A percentile compares a stretch with the other conserved stretches of the same genome.
Evolutionary conservation across 2,888 invertebrate species (phyloP).

Genomic region (Agriopis aurantiaria): DNA sequence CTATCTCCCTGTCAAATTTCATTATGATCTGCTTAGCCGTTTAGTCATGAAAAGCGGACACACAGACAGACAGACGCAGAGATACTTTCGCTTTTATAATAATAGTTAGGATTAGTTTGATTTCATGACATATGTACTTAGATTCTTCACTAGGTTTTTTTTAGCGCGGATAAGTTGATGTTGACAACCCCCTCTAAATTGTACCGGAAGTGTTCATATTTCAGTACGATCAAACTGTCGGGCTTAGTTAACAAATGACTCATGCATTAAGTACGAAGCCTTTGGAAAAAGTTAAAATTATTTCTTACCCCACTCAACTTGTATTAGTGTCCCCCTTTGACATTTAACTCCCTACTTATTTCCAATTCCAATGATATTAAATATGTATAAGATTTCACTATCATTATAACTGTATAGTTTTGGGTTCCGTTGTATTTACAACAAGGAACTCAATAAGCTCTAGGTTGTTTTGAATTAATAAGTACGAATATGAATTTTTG

Average conservation of each 20-base stretch:
- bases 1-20: too few relatives aligned
- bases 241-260: neutral
- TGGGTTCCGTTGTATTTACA: neutral
- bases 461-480: too few relatives aligned
- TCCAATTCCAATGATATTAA: slow-evolving; percentile 1
- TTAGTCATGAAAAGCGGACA: too few relatives aligned
- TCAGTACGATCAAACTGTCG: neutral
- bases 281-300: neutral
- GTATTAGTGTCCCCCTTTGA: neutral
- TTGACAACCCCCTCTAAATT: neutral
- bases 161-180: too few relatives aligned
- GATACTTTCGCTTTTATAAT: too few relatives aligned
- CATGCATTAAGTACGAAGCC: neutral
- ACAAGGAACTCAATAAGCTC: too few relatives aligned
- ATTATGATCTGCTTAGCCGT: too few relatives aligned
- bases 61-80: too few relatives aligned
- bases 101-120: too few relatives aligned
- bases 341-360: slow-evolving; percentile 3
- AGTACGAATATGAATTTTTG: too few relatives aligned
- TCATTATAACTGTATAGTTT: neutral
- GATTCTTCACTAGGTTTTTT: neutral
- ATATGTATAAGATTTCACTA: neutral
- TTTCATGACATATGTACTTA: too few relatives aligned
- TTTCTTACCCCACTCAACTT: neutral
- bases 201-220: neutral